Evolutionary conservation across 2,888 invertebrate genomes (phyloP).

Genomic region (Trachelus iudaicus): DNA sequence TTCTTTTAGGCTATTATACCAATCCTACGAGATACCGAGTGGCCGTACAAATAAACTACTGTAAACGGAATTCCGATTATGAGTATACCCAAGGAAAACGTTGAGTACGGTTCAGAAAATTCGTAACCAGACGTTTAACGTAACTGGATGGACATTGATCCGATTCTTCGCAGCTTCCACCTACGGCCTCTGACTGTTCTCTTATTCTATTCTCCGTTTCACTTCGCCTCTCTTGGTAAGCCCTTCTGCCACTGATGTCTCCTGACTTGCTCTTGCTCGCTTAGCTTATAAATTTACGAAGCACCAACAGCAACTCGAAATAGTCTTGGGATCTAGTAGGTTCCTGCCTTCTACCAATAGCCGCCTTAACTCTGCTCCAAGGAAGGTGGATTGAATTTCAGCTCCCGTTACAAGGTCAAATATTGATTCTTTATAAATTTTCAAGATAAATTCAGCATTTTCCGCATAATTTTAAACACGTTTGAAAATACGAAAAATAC

Average conservation of each 20-base stretch:
- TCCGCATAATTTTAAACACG: neutral
- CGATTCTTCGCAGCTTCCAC: constrained; percentile 42
- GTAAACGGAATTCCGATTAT: neutral
- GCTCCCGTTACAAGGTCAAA: neutral
- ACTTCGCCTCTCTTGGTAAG: constrained; percentile 6
- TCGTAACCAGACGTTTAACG: neutral
- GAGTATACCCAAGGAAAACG: neutral
- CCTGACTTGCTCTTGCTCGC: constrained; percentile 27
- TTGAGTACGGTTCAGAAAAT: neutral
- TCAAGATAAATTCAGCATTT: neutral
- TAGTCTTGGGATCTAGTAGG: constrained; percentile 43
- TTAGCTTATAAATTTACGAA: constrained; percentile 63
- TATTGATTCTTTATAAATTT: neutral
- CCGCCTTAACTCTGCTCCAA: neutral
- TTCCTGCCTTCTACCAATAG: constrained; percentile 12
- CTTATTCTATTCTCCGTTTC: neutral
- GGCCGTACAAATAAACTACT: neutral
- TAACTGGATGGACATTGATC: constrained; percentile 45
- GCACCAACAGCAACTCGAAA: constrained; percentile 56
- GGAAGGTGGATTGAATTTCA: constrained; percentile 47
- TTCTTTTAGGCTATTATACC: neutral
- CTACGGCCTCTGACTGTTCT: constrained; percentile 32
- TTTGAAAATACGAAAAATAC: neutral
- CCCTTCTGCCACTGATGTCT: constrained; percentile 3
- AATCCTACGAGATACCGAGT: neutral